Evolutionary conservation across 2,797 vertebrate species (phyloP).

Genomic region (Poecilia velifera): DNA sequence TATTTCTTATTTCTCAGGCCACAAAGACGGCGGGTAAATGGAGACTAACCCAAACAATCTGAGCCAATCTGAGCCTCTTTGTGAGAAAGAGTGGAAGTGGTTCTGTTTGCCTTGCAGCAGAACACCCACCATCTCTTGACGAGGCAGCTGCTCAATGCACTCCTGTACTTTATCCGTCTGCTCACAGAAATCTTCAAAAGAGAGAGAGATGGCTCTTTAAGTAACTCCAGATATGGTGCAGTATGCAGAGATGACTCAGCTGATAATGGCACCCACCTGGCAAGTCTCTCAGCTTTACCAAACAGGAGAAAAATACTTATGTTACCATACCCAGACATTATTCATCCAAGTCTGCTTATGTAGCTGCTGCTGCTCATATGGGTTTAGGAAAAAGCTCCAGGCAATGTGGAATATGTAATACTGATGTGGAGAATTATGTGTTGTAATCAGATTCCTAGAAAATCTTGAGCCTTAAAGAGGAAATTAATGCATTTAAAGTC

Average conservation of each 20-base stretch:
- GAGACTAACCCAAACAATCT: constrained; percentile 30
- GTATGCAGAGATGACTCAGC: constrained; percentile 43
- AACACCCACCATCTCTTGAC: constrained; percentile 32
- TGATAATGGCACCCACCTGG: constrained; percentile 41
- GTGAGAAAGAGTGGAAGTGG: constrained; percentile 33
- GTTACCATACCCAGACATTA: background rate
- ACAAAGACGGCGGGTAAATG: constrained; percentile 10
- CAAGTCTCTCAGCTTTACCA: constrained; percentile 20
- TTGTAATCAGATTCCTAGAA: background rate
- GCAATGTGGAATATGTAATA: background rate
- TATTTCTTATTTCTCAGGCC: constrained; percentile 32
- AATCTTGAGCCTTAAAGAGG: background rate
- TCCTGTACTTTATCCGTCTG: constrained; percentile 31
- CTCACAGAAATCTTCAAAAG: constrained; percentile 12
- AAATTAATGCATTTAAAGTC: background rate
- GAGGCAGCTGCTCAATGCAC: constrained; percentile 39
- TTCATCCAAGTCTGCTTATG: background rate
- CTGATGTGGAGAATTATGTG: background rate
- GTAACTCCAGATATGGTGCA: constrained; percentile 13
- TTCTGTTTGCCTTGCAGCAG: constrained; percentile 44
- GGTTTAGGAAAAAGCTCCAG: background rate
- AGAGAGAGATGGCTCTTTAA: constrained; percentile 17
- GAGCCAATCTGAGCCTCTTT: constrained; percentile 35
- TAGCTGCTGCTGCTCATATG: background rate
- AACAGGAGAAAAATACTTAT: background rate